A percentile compares a stretch with the other conserved stretches of the same genome.
Evolutionary conservation across 2,888 invertebrate species (phyloP).

Genomic region (Amiota communis): DNA sequence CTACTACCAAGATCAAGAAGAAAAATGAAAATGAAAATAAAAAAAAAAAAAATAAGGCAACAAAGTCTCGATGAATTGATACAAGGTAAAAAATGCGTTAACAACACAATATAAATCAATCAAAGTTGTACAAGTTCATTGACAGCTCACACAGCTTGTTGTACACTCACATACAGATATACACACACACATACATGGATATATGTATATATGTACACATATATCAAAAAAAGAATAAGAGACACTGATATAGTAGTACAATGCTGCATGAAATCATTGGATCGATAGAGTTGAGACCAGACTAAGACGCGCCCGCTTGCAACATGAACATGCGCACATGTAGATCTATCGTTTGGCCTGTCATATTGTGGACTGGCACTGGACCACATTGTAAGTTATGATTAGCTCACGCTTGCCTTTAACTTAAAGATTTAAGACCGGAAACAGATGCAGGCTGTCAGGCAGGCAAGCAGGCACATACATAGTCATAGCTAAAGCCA

Average conservation of each 20-base stretch:
- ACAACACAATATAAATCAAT: slow-evolving; percentile 71
- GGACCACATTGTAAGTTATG: slow-evolving; percentile 67
- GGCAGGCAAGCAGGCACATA: slow-evolving; percentile 4
- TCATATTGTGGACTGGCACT: slow-evolving; percentile 55
- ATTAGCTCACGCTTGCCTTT: slow-evolving; percentile 59
- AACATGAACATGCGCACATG: slow-evolving; percentile 14
- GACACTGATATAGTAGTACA: neutral
- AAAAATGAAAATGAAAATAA: slow-evolving; percentile 19
- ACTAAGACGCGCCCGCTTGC: neutral
- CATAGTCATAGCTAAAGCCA: neutral
- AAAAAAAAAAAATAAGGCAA: neutral
- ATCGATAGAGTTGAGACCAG: neutral
- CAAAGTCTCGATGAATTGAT: too few relatives aligned
- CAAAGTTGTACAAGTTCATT: slow-evolving; percentile 69
- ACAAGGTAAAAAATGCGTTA: slow-evolving; percentile 40
- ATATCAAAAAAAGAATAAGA: too few relatives aligned
- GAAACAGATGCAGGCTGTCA: slow-evolving; percentile 48
- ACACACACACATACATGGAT: neutral
- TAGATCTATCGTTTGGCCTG: slow-evolving; percentile 48
- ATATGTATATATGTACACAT: too few relatives aligned
- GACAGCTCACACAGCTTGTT: slow-evolving; percentile 70
- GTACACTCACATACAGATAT: neutral
- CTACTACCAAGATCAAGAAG: neutral
- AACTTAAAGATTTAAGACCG: slow-evolving; percentile 65
- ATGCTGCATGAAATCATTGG: neutral